phyloP scores from a whole-genome alignment of 2,113 vertebrate genomes.

The Columbina picui region DNA sequence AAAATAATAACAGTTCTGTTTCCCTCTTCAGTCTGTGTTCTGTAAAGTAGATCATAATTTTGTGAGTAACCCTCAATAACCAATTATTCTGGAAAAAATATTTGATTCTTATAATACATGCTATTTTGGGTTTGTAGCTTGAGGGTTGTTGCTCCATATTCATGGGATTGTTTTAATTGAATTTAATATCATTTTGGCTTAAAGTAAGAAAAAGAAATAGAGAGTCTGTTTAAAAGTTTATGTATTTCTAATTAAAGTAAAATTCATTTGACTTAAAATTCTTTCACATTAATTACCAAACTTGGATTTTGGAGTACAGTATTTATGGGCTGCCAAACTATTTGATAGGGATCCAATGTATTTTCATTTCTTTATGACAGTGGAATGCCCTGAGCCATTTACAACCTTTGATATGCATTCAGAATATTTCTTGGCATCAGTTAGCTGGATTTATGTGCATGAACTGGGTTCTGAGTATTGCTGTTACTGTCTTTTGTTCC shows the following conservation, averaged over 20 bases:
- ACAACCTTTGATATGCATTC: conserved; percentile 17
- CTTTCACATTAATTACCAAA: conserved; percentile 10
- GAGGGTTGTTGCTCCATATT: neutral
- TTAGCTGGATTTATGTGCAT: neutral
- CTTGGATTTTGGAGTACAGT: conserved; percentile 16
- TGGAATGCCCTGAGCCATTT: neutral
- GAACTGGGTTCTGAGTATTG: neutral
- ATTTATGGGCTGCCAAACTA: conserved; percentile 6
- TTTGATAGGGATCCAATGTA: neutral
- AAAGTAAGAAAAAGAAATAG: neutral
- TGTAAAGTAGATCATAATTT: neutral
- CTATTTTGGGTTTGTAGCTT: neutral
- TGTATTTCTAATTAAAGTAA: conserved; percentile 11
- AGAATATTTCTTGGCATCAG: neutral
- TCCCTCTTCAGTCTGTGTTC: neutral
- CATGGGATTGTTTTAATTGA: neutral
- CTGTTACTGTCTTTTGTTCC: neutral
- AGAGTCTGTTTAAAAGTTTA: neutral
- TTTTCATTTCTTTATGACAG: conserved; percentile 32
- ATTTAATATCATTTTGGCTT: neutral
- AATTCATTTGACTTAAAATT: conserved; percentile 21
- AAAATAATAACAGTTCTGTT: neutral
- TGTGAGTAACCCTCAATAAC: neutral
- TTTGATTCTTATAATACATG: neutral
- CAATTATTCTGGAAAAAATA: neutral